Base-by-base conservation (phyloP, 1,140 invertebrate genomes). In the Stegodyphus mimosarum region DNA sequence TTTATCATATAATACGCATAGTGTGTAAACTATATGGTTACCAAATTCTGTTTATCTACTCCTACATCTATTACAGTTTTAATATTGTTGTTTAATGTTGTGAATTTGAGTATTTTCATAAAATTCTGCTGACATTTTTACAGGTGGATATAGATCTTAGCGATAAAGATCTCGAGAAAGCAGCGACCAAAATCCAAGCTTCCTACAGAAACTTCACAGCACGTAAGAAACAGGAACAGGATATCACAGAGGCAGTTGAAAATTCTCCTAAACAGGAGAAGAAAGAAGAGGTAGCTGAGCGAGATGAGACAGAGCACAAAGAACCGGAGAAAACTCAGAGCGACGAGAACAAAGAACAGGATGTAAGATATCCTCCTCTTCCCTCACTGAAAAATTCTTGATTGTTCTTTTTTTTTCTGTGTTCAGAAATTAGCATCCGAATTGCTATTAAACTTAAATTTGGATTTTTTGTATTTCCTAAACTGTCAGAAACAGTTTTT, bases 171-270 rank as follows among this genome's bases (percentile, higher is more conserved):
- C 15, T 83, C n/a, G 64, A 72, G 11, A 81, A 87, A 64, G 86
- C 86, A 6, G 86, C 86, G n/a, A 64, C 72, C 17, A 87, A 83
- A 77, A 87, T 87, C 33, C 86, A 87, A 71, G 67, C 73, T 7
- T 69, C 86, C 15, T 87, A 83, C 67, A 83, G 86, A 71, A 81
- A 81, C 50, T 70, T 74, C 48, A 74, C 81, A 51, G 83, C 64
- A 10, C 66, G 17, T 11, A 87, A 87, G 53, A 79, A 83, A 73
- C 48, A 60, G 10, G 33, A 33, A 5, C 48, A 50, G 10, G n/a
- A 33, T 6, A 33, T n/a, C n/a, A 2, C 49, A 15, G 52, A 70
- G 6, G 3, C 64, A 18, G n/a, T n/a, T 48, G 71, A 60, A 60
- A 60, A 71, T 18, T 17, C 69, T 2, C 13, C 53, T 1, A 17